These are phyloP conservation scores for Cerastis rubricosa DNA, from an alignment of 2,888 invertebrate genomes.

Conservation along the genomic window DNA sequence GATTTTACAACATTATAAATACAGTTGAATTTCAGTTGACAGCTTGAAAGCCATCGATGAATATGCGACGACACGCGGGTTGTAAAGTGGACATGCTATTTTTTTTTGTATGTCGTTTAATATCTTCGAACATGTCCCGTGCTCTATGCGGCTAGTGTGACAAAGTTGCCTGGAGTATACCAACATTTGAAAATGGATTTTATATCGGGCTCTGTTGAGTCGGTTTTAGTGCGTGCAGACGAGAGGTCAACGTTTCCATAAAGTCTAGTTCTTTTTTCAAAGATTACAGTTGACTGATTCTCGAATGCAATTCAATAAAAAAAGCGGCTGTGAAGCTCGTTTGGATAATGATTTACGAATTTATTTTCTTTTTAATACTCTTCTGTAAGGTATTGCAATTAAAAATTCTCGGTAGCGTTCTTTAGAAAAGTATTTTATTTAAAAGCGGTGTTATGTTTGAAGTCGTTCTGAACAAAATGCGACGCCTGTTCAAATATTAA, in stretches of 20 bases:
- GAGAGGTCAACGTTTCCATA: conserved; percentile 64
- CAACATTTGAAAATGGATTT: conserved; percentile 41
- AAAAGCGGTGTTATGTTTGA: conserved; percentile 38
- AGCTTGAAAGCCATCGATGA: conserved; percentile 58
- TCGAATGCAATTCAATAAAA: conserved; percentile 66
- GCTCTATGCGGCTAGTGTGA: conserved; percentile 79
- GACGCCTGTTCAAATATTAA: conserved; percentile 12
- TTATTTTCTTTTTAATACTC: conserved; percentile 55
- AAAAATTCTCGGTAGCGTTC: conserved; percentile 40
- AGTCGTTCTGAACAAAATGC: conserved; percentile 44
- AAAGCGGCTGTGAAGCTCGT: conserved; percentile 57
- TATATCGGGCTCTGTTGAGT: conserved; percentile 1
- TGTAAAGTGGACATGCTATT: conserved; percentile 74
- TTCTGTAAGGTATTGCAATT: conserved; percentile 52
- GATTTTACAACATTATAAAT: conserved; percentile 55
- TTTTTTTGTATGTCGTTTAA: conserved; percentile 75
- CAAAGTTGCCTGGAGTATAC: conserved; percentile 66
- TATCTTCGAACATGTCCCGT: conserved; percentile 81
- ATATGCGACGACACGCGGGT: conserved; percentile 78
- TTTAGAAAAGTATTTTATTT: conserved; percentile 49
- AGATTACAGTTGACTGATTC: conserved; percentile 68
- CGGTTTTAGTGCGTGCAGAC: conserved; percentile 9
- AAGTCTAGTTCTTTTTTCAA: conserved; percentile 60
- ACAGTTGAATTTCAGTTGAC: conserved; percentile 61
- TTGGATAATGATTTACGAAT: conserved; percentile 64